These are phyloP conservation scores for Papilio helenus DNA, from an alignment of 1,140 invertebrate species.

Conservation along the genomic window DNA sequence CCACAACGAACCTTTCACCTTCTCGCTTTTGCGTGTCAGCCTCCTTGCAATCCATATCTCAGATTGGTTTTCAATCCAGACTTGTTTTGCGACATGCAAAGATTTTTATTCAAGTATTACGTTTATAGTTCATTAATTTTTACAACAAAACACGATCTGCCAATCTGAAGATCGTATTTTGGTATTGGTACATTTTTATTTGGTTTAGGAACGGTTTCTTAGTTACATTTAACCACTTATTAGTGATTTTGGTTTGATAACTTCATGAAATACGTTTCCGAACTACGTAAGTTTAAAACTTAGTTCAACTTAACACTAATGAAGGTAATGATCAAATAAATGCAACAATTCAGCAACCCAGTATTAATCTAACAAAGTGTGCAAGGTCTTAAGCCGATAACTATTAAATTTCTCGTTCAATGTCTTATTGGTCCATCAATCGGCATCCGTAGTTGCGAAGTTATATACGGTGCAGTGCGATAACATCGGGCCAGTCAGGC, in stretches of 20 bases:
- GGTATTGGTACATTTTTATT: background rate
- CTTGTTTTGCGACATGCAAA: slow-evolving; percentile 16
- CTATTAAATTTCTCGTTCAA: slow-evolving; percentile 8
- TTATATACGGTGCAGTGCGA: slow-evolving; percentile 58
- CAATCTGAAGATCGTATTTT: no score
- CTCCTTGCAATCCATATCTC: background rate
- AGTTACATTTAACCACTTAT: no score
- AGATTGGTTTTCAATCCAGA: background rate
- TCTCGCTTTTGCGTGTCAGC: slow-evolving; percentile 1
- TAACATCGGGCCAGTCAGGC: slow-evolving; percentile 68
- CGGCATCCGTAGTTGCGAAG: slow-evolving; percentile 33
- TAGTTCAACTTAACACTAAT: no score
- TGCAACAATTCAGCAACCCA: no score
- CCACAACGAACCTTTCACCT: slow-evolving; percentile 28
- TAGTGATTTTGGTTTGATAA: no score
- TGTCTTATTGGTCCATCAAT: slow-evolving; percentile 38
- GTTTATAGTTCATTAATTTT: background rate
- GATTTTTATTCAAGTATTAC: background rate
- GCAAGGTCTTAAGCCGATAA: background rate
- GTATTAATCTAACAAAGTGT: background rate
- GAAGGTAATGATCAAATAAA: no score
- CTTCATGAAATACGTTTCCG: no score
- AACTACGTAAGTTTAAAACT: no score
- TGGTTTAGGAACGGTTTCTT: no score
- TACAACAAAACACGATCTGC: no score